Base-by-base conservation (phyloP, 1,140 invertebrate genomes). In the Melitaea cinxia region DNA sequence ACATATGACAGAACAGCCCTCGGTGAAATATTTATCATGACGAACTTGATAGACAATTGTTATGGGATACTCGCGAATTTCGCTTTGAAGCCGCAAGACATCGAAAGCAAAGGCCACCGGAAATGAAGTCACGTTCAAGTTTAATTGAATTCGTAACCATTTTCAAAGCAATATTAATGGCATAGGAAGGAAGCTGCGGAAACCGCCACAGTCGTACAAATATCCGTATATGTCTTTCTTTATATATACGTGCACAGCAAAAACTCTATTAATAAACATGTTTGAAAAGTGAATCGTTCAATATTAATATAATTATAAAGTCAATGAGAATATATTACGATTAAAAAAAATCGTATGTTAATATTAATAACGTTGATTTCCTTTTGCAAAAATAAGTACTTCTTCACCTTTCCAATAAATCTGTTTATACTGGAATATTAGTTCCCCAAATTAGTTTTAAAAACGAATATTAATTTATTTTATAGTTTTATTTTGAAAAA, bases 101-200 rank as follows among this genome's bases (percentile, higher is more conserved):
- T 56, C n/a, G 21, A 28, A 33, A 56, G 35, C 1, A 19, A 42
- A 56, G 7, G 14, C 35, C 19, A 17, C 21, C 35, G 54, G 54
- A 56, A 56, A 56, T 56, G 15, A 14, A 37, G 39, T 42, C 35
- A 42, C 24, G 37, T 42, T 39, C 4, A 17, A 45, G 1, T 56
- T 56, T 56, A 45, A 56, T 45, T 56, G 14, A 14, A 37, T 26
- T 37, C 33, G 17, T 26, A 54, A 54, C 26, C 30, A 17, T 47
- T 42, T 21, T 23, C 7, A 45, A 19, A 9, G 14, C 21, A 42
- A 15, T 42, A 56, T 39, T 33, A 55, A 55, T 24, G 15, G n/a
- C 7, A 55, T 23, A 49, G 17, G n/a, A 19, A 59, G 19, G 56
- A 59, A 59, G 19, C 26, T 60, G n/a, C 9, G 14, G 28, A 60